Conservation (phyloP, 2,888 invertebrate genomes). For the Epistrophe eligans region DNA sequence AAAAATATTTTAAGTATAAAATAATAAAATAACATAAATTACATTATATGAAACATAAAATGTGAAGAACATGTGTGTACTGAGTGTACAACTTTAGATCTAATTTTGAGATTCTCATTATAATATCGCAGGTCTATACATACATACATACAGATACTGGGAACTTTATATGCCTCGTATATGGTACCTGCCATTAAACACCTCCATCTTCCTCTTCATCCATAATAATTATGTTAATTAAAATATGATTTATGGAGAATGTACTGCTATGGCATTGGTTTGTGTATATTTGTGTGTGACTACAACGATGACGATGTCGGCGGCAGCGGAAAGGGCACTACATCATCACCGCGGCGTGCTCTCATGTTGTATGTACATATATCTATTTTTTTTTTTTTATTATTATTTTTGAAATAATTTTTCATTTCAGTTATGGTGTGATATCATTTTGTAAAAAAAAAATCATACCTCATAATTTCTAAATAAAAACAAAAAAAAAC, state of each 20-base stretch:
- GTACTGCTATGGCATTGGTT: slow-evolving; percentile 59
- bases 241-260: slow-evolving; percentile 75
- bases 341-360: slow-evolving; percentile 53
- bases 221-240: slow-evolving; percentile 76
- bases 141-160: no score
- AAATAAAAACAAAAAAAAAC: slow-evolving; percentile 20
- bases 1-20: slow-evolving; percentile 50
- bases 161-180: background rate
- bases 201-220: slow-evolving; percentile 52
- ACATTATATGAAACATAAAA: background rate
- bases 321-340: slow-evolving; percentile 6
- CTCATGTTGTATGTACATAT: slow-evolving; percentile 25
- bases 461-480: slow-evolving; percentile 68
- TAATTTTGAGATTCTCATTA: slow-evolving; percentile 73
- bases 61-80: slow-evolving; percentile 2
- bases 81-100: slow-evolving; percentile 63
- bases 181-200: slow-evolving; percentile 29
- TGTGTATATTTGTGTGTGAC: background rate
- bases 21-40: background rate
- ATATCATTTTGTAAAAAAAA: slow-evolving; percentile 68
- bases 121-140: slow-evolving; percentile 54
- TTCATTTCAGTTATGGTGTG: slow-evolving; percentile 62
- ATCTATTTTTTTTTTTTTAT: slow-evolving; percentile 21
- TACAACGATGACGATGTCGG: background rate
- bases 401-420: slow-evolving; percentile 53